Evolutionary conservation across 2,888 invertebrate species (phyloP), one percentile per base, ranked within the genome.

Genomic region (Euclidia mi): DNA sequence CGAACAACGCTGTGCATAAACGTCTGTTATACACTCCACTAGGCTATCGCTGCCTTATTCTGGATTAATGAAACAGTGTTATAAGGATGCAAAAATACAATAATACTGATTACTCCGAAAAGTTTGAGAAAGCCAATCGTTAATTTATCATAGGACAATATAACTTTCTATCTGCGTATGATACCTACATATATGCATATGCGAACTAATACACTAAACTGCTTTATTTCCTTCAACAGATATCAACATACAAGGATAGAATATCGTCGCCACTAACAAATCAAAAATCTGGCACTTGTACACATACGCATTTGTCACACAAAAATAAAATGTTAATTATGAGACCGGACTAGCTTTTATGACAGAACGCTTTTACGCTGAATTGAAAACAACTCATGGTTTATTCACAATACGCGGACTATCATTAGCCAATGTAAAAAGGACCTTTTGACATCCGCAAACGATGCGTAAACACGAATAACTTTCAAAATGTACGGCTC

Each of bases 351-450:
- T 79, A 71, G 86, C 84, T 85, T 91, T 92, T 92, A 92, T 91
- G 91, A 91, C 90, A 67, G 74, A 86, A 92, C 87, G 91, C 93
- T 93, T 92, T 93, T 91, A 92, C 91, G 90, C 87, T 82, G 90
- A 93, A 93, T 92, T 92, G 92, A 92, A 93, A 92, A 93, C 92
- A 92, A 87, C 91, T 92, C 93, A 93, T 93, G 92, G 90, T 91
- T 93, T 92, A 93, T 93, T 92, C 92, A 93, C 86, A 79, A 81
- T 90, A 81, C 78, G 85, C 76, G 76, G 78, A 71, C 72, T 78
- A 82, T 83, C 76, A 63, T 60, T 63, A 65, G 61, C 91, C 91
- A 90, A 76, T 78, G 66, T 83, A 82, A 65, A 68, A 53, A 79
- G 88, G 81, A 56, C 88, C 67, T 60, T 81, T 81, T 77, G 82